A percentile compares a stretch with the other conserved stretches of the same genome.
Conservation (phyloP, 1,140 invertebrate species). For the Proctacanthus coquilletti region DNA sequence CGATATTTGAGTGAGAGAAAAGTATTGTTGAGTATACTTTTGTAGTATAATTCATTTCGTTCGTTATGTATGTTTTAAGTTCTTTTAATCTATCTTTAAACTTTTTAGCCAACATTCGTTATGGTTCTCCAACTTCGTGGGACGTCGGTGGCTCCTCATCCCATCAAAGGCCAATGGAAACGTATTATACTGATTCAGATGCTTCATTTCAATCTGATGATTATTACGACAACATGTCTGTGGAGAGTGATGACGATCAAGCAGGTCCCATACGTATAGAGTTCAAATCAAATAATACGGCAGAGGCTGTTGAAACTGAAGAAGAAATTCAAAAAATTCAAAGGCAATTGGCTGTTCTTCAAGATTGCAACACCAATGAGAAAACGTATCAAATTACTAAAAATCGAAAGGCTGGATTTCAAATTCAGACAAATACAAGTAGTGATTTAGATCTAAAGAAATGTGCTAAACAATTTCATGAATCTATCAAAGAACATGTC, state of each 20-base stretch:
- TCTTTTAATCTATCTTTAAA: no score
- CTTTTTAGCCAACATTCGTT: conserved; percentile 17
- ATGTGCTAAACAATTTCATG: no score
- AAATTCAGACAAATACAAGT: no score
- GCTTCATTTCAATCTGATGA: conserved; percentile 8
- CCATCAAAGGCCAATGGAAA: conserved; percentile 1
- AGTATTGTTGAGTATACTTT: no score
- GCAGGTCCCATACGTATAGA: conserved; percentile 40
- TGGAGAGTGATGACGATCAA: conserved; percentile 10
- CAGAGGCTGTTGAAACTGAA: conserved; percentile 59
- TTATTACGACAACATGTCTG: conserved; percentile 1
- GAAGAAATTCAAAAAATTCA: conserved; percentile 25
- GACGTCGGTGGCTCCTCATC: conserved; percentile 22
- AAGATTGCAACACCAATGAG: conserved; percentile 28
- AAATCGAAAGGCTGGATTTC: conserved; percentile 23
- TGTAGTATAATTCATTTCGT: no score
- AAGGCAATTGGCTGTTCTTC: conserved; percentile 28
- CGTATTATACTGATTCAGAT: conserved; percentile 13
- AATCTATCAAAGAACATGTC: no score
- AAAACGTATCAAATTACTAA: conserved; percentile 25
- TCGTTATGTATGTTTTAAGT: no score
- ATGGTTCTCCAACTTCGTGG: conserved; percentile 36
- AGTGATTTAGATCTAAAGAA: no score
- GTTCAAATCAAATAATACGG: conserved; percentile 67
- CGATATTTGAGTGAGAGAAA: no score